A percentile compares a stretch with the other conserved stretches of the same genome.
These are phyloP conservation scores for Crypturellus tataupa DNA, from an alignment of 2,797 vertebrate genomes.

Conservation along the genomic window DNA sequence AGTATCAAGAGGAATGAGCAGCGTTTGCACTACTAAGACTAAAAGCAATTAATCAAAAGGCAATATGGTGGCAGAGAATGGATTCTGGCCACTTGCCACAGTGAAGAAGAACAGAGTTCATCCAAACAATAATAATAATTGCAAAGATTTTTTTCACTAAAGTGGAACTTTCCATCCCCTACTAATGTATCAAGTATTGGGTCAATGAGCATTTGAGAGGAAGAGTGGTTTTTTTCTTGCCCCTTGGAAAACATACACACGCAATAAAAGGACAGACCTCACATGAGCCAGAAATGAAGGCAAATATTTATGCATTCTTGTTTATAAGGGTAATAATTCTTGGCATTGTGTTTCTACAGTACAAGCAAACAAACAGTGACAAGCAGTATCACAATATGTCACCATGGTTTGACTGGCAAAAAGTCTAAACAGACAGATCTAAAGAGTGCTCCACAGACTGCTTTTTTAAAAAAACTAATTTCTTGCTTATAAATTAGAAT, in stretches of 20 bases:
- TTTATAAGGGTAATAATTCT: not conserved
- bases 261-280: not conserved
- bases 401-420: not conserved
- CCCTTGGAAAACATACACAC: not conserved
- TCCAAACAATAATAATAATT: not conserved
- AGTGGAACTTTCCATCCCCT: not conserved
- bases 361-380: conserved; percentile 2
- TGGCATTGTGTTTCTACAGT: not conserved
- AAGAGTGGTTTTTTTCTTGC: not conserved
- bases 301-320: not conserved
- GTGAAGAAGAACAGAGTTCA: not conserved
- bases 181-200: not conserved
- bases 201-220: conserved; percentile 20
- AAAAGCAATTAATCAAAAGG: conserved; percentile 24
- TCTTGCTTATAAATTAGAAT: not conserved
- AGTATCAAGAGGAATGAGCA: not conserved
- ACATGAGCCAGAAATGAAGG: not conserved
- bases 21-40: not conserved
- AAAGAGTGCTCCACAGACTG: not conserved
- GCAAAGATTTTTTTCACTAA: not conserved
- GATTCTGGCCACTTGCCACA: not conserved
- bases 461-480: not conserved
- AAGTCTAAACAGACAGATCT: not conserved
- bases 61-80: not conserved
- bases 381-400: not conserved